These are phyloP conservation scores for Orthonychiurus folsomi DNA, from an alignment of 2,888 invertebrate genomes.

Conservation along the genomic window DNA sequence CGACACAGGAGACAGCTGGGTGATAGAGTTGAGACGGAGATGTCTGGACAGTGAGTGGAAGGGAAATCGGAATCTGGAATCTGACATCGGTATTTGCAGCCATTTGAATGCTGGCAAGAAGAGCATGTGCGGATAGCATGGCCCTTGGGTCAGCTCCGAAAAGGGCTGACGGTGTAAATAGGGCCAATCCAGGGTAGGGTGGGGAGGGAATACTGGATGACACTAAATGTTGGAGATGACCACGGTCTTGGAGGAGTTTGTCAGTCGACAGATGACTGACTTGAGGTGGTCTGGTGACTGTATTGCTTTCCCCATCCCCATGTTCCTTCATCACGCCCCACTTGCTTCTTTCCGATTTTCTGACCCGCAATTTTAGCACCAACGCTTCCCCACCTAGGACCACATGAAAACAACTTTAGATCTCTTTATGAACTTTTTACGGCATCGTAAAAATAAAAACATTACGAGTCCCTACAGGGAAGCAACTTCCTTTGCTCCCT, in stretches of 20 bases:
- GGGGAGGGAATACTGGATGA: slow-evolving; percentile 34
- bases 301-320: slow-evolving; percentile 23
- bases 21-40: not conserved
- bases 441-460: not conserved
- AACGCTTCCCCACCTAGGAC: slow-evolving; percentile 11
- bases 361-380: slow-evolving; percentile 15
- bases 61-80: slow-evolving; percentile 37
- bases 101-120: slow-evolving; percentile 31
- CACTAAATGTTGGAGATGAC: slow-evolving; percentile 35
- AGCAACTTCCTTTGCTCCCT: too few relatives aligned
- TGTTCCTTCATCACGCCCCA: slow-evolving; percentile 26
- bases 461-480: not conserved
- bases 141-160: slow-evolving; percentile 30
- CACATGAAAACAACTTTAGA: slow-evolving; percentile 3
- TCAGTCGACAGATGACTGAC: not conserved
- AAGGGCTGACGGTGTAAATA: slow-evolving; percentile 31
- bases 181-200: slow-evolving; percentile 29
- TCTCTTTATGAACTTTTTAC: not conserved
- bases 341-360: slow-evolving; percentile 1
- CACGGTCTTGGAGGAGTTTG: slow-evolving; percentile 20
- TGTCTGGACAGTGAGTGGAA: slow-evolving; percentile 14
- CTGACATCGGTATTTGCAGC: slow-evolving; percentile 31
- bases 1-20: slow-evolving; percentile 24
- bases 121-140: slow-evolving; percentile 36
- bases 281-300: slow-evolving; percentile 13